Evolutionary conservation across 2,888 invertebrate genomes (phyloP).

Genomic region (Clostera curtula): DNA sequence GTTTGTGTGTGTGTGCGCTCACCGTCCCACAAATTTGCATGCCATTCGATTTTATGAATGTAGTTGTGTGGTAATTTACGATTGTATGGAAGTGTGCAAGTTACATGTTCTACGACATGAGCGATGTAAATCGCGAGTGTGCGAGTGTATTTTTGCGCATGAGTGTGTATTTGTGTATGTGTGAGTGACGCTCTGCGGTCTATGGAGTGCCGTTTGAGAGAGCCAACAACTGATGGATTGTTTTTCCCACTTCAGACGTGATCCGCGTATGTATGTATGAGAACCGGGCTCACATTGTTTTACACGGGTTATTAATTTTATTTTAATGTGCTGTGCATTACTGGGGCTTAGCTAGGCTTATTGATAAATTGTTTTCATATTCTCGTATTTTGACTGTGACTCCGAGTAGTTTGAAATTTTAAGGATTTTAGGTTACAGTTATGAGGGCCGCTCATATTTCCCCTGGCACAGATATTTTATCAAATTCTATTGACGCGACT

Average conservation of each 20-base stretch:
- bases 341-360: too few species aligned
- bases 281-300: conserved; percentile 8
- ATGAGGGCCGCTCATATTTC: too few species aligned
- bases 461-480: too few species aligned
- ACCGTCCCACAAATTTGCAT: not conserved
- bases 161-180: conserved; percentile 15
- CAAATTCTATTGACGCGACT: too few species aligned
- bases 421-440: too few species aligned
- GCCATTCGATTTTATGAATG: not conserved
- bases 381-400: too few species aligned
- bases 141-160: conserved; percentile 2
- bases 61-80: conserved; percentile 1
- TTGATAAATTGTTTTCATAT: too few species aligned
- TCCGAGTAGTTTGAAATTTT: too few species aligned
- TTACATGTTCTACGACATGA: conserved; percentile 1
- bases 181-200: conserved; percentile 20
- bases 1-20: conserved; percentile 10
- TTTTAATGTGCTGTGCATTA: not conserved
- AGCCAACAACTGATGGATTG: conserved; percentile 41
- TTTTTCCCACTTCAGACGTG: conserved; percentile 35
- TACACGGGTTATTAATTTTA: not conserved
- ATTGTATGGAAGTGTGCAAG: conserved; percentile 8
- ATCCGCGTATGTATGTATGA: conserved; percentile 32
- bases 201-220: conserved; percentile 36
- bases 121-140: conserved; percentile 7